phyloP scores from a whole-genome alignment of 2,888 invertebrate genomes.

The Agonopterix arenella region DNA sequence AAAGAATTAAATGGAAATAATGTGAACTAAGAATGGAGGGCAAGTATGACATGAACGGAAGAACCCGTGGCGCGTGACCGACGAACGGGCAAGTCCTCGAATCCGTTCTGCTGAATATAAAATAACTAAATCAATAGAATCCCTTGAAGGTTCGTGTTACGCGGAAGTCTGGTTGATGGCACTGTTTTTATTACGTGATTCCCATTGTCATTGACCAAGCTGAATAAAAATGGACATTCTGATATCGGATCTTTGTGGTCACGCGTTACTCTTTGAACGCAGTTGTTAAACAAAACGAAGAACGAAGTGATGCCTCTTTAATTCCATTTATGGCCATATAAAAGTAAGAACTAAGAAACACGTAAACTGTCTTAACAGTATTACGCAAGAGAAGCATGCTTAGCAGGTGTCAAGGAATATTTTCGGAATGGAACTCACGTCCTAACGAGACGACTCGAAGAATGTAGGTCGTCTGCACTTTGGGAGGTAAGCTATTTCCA shows the following conservation, averaged over 20 bases:
- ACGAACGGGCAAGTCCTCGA: constrained; percentile 28
- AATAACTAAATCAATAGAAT: constrained; percentile 29
- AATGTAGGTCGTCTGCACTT: constrained; percentile 52
- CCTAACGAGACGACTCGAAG: constrained; percentile 26
- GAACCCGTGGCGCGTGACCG: constrained; percentile 49
- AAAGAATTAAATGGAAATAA: neutral
- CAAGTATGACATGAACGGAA: constrained; percentile 46
- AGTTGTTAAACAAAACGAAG: too few species aligned
- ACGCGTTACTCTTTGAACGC: too few species aligned
- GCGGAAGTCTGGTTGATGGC: constrained; percentile 11
- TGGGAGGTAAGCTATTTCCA: constrained; percentile 56
- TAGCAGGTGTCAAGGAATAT: constrained; percentile 14
- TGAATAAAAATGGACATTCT: too few species aligned
- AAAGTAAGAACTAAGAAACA: too few species aligned
- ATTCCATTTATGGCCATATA: too few species aligned
- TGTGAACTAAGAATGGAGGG: constrained; percentile 42
- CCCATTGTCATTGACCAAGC: too few species aligned
- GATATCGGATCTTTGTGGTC: too few species aligned
- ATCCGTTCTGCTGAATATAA: constrained; percentile 36
- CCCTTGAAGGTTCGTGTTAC: constrained; percentile 8
- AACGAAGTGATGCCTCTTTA: too few species aligned
- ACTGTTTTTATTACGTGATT: neutral
- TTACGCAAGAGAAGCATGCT: neutral
- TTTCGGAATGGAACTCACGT: constrained; percentile 23
- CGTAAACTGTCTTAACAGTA: neutral